Conservation (phyloP, 2,797 vertebrate species). For the Tragelaphus eurycerus region DNA sequence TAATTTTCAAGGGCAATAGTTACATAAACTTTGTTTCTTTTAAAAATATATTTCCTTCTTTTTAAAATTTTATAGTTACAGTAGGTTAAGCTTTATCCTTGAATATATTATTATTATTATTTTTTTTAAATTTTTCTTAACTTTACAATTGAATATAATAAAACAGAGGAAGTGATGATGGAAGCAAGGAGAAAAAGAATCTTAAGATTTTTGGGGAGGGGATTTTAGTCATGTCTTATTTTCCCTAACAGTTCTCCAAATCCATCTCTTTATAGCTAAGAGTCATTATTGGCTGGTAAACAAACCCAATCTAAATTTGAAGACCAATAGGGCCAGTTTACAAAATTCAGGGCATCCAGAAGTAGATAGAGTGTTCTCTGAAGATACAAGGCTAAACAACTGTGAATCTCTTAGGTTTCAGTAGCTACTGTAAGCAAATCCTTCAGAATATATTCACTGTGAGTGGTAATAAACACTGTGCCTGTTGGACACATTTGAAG, state of each 20-base stretch:
- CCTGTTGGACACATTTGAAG: constrained; percentile 38
- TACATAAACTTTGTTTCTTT: background rate
- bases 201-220: background rate
- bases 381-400: background rate
- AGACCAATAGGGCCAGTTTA: background rate
- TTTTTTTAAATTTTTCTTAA: too few relatives aligned
- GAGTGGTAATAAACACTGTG: constrained; percentile 52
- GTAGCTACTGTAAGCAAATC: background rate
- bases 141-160: background rate
- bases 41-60: background rate
- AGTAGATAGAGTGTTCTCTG: background rate
- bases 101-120: too few relatives aligned
- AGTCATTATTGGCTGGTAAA: constrained; percentile 41
- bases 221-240: constrained; percentile 53
- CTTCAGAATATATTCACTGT: constrained; percentile 30
- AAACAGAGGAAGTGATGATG: background rate
- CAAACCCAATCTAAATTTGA: background rate
- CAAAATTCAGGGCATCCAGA: background rate
- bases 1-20: background rate
- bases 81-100: background rate
- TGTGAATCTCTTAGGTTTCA: background rate
- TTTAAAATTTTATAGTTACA: background rate
- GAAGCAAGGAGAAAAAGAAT: background rate
- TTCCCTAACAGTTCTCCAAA: background rate
- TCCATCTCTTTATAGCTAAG: background rate